A percentile compares a stretch with the other conserved stretches of the same genome.
Conservation (phyloP, 2,113 vertebrate species). For the Apaloderma vittatum region DNA sequence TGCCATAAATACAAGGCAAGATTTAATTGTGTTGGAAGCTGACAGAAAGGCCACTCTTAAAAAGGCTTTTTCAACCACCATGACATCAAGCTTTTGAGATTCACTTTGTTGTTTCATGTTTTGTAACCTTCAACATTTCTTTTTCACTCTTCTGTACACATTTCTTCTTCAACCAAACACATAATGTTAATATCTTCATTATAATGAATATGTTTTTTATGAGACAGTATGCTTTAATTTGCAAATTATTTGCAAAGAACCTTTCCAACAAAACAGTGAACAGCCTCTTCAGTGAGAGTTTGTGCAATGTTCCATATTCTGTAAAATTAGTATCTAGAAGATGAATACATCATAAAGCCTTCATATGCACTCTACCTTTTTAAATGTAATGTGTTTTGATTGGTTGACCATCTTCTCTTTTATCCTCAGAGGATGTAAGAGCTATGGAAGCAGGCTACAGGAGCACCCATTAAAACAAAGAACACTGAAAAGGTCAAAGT, state of each 20-base stretch:
- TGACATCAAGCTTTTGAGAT: background rate
- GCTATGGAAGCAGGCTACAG: background rate
- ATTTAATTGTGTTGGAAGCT: background rate
- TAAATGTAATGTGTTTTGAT: constrained; percentile 7
- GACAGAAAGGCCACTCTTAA: background rate
- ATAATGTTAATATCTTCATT: background rate
- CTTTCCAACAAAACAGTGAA: background rate
- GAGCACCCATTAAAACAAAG: constrained; percentile 22
- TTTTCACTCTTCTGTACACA: background rate
- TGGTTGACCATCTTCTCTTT: constrained; percentile 10
- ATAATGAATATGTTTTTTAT: rapidly evolving
- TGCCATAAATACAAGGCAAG: background rate
- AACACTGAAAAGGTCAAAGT: constrained; percentile 46
- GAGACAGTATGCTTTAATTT: background rate
- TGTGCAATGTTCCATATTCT: background rate
- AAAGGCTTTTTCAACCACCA: background rate
- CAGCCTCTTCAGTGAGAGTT: background rate
- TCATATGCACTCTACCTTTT: background rate
- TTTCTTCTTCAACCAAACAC: background rate
- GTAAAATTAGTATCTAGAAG: background rate
- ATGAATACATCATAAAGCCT: background rate
- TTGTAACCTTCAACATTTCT: background rate
- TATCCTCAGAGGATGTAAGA: constrained; percentile 7
- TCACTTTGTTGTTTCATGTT: background rate
- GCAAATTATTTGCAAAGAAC: background rate